These are phyloP conservation scores for Nymphalis c-album DNA, from an alignment of 2,888 invertebrate genomes.

Conservation along the genomic window DNA sequence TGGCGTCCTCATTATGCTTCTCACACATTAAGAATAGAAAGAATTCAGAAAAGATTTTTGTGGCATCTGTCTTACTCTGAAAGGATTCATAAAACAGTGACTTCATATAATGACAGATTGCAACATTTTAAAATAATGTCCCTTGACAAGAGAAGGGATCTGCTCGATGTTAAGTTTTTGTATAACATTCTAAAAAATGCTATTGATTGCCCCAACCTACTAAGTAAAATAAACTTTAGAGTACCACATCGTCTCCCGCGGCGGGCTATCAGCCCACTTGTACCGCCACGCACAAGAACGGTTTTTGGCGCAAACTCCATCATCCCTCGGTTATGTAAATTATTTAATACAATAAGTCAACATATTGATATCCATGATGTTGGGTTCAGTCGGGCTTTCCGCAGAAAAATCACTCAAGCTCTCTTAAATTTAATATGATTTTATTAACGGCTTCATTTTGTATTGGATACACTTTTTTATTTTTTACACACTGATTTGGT, in stretches of 20 bases:
- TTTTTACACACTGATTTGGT: too few relatives aligned
- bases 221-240: conserved; percentile 9
- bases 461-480: too few relatives aligned
- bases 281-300: conserved; percentile 1
- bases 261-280: neutral
- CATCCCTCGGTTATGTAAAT: neutral
- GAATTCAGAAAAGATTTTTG: conserved; percentile 15
- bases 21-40: conserved; percentile 8
- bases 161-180: neutral
- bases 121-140: neutral
- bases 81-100: neutral
- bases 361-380: neutral
- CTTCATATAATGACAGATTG: conserved; percentile 1
- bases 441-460: too few relatives aligned
- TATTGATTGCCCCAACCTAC: conserved; percentile 1
- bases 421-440: too few relatives aligned
- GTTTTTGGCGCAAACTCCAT: conserved; percentile 1
- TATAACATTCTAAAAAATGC: neutral
- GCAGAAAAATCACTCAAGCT: too few relatives aligned
- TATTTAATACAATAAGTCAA: neutral
- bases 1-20: conserved; percentile 18
- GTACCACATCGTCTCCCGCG: neutral
- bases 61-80: conserved; percentile 1
- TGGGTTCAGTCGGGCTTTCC: too few relatives aligned
- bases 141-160: conserved; percentile 4